Base-by-base conservation (phyloP, 2,113 vertebrate species). In the Bucco capensis region DNA sequence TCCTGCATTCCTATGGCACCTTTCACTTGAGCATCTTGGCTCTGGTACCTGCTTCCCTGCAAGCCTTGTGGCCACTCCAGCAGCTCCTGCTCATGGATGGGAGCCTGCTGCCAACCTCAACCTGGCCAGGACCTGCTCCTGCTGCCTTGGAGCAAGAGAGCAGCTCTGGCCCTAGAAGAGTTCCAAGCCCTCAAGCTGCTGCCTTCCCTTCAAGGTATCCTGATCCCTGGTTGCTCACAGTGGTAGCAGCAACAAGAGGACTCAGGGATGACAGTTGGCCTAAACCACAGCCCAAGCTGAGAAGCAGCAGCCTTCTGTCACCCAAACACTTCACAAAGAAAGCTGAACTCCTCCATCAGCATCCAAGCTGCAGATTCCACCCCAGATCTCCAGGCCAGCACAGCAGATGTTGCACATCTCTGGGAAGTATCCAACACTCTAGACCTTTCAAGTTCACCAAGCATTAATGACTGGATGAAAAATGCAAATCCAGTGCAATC, bases 381-480 rank as follows among this genome's bases (percentile, higher is more conserved):
- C 78, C 78, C 81, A 84, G 60, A 87, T 92, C 93, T 90, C 62
- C 67, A 85, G 51, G 30, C 86, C 90, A 94, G 38, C 90, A 75
- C 62, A 82, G 42, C 92, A 92, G n/a, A 42, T n/a, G n/a, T n/a
- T n/a, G n/a, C n/a, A 94, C 12, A 44, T 93, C 90, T 92, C 92
- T 95, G 90, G 92, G 84, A 82, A 92, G 30, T 62, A 89, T 93
- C 89, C 95, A 92, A 96, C 56, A 54, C 30, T 85, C 64, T 90
- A 93, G 91, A 92, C 91, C 92, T 96, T 95, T 94, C 89, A 89
- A 94, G 88, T 93, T 94, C 90, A 94, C 50, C 42, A 82, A 72
- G 78, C 84, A 87, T 33, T 90, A 93, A 87, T 42, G 78, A 85
- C 71, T 89, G 58, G 77, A 93, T 51, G 77, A 95, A 93, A 96